Evolutionary conservation across 2,888 invertebrate genomes (phyloP).

Genomic region (Xestia rhomboidea): DNA sequence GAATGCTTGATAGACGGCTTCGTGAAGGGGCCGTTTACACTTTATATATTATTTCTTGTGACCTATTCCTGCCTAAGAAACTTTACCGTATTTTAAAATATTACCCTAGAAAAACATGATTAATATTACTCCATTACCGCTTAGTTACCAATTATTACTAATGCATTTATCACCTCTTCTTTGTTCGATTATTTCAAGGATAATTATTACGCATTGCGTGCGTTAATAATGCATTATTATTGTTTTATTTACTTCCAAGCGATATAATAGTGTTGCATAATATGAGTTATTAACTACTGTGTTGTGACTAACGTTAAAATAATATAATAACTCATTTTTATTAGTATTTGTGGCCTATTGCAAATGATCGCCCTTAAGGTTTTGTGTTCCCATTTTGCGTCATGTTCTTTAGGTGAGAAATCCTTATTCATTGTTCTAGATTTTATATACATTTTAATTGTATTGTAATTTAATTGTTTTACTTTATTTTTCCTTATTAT

Average conservation of each 20-base stretch:
- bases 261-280: slow-evolving; percentile 30
- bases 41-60: background rate
- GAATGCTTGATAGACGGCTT: too few species aligned
- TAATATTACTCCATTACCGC: background rate
- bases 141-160: slow-evolving; percentile 17
- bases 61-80: background rate
- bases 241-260: slow-evolving; percentile 5
- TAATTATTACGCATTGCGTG: slow-evolving; percentile 33
- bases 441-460: background rate
- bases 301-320: slow-evolving; percentile 38
- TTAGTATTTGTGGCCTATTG: background rate
- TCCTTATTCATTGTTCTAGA: background rate
- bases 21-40: too few species aligned
- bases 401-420: slow-evolving; percentile 1
- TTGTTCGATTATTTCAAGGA: slow-evolving; percentile 39
- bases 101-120: background rate
- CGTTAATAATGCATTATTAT: slow-evolving; percentile 7
- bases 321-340: slow-evolving; percentile 15
- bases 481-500: slow-evolving; percentile 16
- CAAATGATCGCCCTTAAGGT: slow-evolving; percentile 13
- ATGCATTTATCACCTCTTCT: background rate
- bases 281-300: background rate
- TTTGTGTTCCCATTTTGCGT: slow-evolving; percentile 42
- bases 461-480: background rate
- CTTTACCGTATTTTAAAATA: background rate